phyloP scores from a whole-genome alignment of 2,888 invertebrate species.

The Acanthosepion lycidas region DNA sequence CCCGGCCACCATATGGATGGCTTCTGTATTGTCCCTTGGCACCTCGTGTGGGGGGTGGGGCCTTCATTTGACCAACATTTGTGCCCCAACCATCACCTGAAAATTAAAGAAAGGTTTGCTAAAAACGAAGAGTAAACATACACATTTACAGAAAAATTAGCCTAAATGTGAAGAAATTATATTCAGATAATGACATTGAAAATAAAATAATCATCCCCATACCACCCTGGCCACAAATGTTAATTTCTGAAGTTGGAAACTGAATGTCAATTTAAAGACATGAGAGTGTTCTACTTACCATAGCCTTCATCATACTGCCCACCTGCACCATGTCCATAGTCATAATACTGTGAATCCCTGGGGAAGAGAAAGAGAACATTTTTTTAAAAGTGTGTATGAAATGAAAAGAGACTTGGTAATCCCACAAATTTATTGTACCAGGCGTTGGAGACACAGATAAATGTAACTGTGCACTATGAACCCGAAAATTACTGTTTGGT shows the following conservation, averaged over 20 bases:
- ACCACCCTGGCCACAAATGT: too few species aligned
- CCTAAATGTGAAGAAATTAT: background rate
- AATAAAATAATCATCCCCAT: too few species aligned
- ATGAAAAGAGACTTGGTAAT: background rate
- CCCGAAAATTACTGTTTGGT: constrained; percentile 34
- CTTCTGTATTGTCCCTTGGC: constrained; percentile 56
- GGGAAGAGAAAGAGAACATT: constrained; percentile 45
- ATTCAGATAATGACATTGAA: background rate
- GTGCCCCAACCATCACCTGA: constrained; percentile 49
- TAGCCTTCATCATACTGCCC: constrained; percentile 57
- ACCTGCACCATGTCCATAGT: constrained; percentile 63
- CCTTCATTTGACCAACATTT: constrained; percentile 52
- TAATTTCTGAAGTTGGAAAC: too few species aligned
- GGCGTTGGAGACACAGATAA: constrained; percentile 40
- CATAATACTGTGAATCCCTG: constrained; percentile 68
- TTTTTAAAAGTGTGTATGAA: background rate
- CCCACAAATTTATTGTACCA: background rate
- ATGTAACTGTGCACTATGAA: constrained; percentile 24
- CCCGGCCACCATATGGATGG: constrained; percentile 59
- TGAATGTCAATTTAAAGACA: background rate
- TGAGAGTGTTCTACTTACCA: constrained; percentile 52
- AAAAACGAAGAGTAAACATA: background rate
- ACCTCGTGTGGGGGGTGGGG: constrained; percentile 54
- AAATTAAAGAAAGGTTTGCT: constrained; percentile 41
- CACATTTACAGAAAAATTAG: background rate